Evolutionary conservation across 1,140 invertebrate genomes (phyloP).

Genomic region (Ips typographus): DNA sequence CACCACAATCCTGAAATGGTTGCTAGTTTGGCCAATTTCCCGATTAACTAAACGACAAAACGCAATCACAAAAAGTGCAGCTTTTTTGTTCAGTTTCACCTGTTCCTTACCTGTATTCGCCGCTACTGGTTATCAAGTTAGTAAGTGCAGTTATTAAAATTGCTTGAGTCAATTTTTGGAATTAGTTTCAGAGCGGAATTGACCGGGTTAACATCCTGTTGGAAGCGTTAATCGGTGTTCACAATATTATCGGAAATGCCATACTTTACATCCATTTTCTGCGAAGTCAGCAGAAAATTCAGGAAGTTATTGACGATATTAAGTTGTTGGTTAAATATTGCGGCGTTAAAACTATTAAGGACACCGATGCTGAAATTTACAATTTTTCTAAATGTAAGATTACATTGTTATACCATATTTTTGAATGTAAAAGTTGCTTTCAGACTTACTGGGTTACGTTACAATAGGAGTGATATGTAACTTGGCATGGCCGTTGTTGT

Average conservation of each 20-base stretch:
- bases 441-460: conserved; percentile 25
- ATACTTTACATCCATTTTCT: conserved; percentile 15
- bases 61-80: neutral
- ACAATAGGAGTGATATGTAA: conserved; percentile 6
- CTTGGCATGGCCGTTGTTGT: conserved; percentile 20
- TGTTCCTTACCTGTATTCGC: neutral
- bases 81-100: neutral
- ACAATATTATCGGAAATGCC: conserved; percentile 17
- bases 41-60: neutral
- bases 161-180: neutral
- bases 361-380: conserved; percentile 8
- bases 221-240: conserved; percentile 21
- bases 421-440: conserved; percentile 2
- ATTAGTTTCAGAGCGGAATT: conserved; percentile 22
- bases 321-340: conserved; percentile 18
- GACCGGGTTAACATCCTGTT: conserved; percentile 11
- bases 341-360: conserved; percentile 4
- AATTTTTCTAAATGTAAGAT: conserved; percentile 26
- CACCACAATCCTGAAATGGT: conserved; percentile 6
- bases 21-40: conserved; percentile 5
- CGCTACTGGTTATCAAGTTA: conserved; percentile 5
- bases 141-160: neutral
- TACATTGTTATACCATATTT: neutral
- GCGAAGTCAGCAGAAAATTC: conserved; percentile 15
- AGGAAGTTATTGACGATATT: conserved; percentile 23